These are phyloP conservation scores for Mormyrus proboscirostris DNA, from an alignment of 2,797 vertebrate genomes.

Conservation along the genomic window DNA sequence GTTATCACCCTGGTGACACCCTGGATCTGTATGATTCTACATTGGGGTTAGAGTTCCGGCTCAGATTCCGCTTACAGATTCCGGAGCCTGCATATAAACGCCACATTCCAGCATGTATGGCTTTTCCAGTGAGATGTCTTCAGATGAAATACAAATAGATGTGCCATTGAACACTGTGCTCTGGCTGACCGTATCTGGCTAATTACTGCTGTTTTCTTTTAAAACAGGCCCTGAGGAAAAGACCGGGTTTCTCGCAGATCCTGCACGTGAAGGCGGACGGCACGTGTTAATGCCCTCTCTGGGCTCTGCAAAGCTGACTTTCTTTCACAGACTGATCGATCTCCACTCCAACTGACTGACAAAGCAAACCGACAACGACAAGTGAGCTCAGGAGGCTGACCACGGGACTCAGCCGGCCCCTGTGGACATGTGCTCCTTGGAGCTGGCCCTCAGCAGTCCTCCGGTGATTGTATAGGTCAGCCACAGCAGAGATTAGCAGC, in stretches of 20 bases:
- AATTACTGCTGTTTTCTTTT: not conserved
- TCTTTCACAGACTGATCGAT: not conserved
- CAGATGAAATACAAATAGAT: not conserved
- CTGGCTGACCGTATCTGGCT: not conserved
- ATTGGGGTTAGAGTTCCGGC: not conserved
- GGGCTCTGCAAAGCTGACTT: not conserved
- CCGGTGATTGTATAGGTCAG: not conserved
- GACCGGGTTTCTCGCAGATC: slow-evolving; percentile 97
- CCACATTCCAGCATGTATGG: not conserved
- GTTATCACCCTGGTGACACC: not conserved
- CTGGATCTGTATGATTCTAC: not conserved
- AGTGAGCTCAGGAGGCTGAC: not conserved
- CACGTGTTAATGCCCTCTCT: slow-evolving; percentile 67
- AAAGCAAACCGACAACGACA: not conserved
- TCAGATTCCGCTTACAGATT: not conserved
- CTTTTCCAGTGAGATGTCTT: not conserved
- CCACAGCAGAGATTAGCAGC: not conserved
- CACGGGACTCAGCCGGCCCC: not conserved
- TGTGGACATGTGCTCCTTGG: not conserved
- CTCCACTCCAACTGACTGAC: not conserved
- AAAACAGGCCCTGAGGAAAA: slow-evolving; percentile 83
- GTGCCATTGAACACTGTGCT: not conserved
- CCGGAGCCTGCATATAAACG: not conserved
- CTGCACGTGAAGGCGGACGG: slow-evolving; percentile 88
- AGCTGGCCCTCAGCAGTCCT: not conserved